Base-by-base conservation (phyloP, 2,113 vertebrate species). In the Uria lomvia region DNA sequence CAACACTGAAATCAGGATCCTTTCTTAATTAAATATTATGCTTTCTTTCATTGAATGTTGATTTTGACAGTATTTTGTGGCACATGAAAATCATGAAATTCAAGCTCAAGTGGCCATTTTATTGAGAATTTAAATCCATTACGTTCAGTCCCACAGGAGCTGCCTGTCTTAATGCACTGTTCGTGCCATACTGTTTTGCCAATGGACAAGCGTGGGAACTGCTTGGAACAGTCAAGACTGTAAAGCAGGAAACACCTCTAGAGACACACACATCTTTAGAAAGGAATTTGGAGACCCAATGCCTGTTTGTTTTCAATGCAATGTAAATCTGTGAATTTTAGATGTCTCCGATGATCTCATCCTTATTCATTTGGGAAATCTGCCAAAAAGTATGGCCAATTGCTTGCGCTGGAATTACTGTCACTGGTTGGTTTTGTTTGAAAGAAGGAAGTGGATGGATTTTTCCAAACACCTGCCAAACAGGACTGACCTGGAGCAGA, bases 181-280 rank as follows among this genome's bases (percentile, higher is more conserved):
- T 72, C 36, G 2, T 16, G 5, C 18, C 1, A 0, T 8, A 4
- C 34, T 27, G 15, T 22, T 71, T 36, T 56, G 40, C 18, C 22
- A n/a, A 4, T 0, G 3, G 60, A 52, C 15, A 21, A 55, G 30
- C 0, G 2, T 38, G 19, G 59, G 49, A 40, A 38, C 49, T 78
- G 34, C 86, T 74, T 66, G 53, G 29, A 82, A 21, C 38, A 26
- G 53, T 10, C 16, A 10, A 5, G 26, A 12, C 47, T 52, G 12
- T 22, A 68, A 30, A 72, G 29, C 52, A 45, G 42, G 55, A 66
- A 73, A 36, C 15, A 30, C 15, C 27, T 63, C 59, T 58, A 56
- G 47, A 58, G 38, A 29, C 29, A 34, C 22, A 49, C 65, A 34
- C 34, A 14, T 30, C 15, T 85, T 80, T 20, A 43, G 43, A 70